Base-by-base conservation (phyloP, 2,888 invertebrate genomes). In the Oxycera nigricornis region DNA sequence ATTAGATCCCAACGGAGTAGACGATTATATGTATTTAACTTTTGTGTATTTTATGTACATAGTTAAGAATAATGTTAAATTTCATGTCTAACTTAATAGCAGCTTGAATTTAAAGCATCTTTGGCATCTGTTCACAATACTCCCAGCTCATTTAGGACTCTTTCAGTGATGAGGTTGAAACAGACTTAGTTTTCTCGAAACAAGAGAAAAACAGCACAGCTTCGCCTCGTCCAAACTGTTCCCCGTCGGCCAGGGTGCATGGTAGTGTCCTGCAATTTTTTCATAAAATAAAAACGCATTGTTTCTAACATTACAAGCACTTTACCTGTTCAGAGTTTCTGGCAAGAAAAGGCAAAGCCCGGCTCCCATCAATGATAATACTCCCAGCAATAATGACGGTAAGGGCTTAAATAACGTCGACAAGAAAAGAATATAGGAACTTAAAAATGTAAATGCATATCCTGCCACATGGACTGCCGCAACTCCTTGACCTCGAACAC, bases 361-460 rank as follows among this genome's bases (percentile, higher is more conserved):
- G 1, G 89, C 87, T 2, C 89, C 88, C 41, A 87, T 77, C 52
- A 89, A 81, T 7, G 86, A 86, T 55, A 88, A 80, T 0, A 84
- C 74, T 2, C 89, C 89, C 72, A 89, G 82, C 62, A 89, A 85
- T 9, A 90, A 81, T 72, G 88, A 87, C 0, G 89, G 89, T 67
- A 88, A 78, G 0, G 88, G 86, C 68, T 82, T 80, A 82, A 83
- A 86, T 22, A 82, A 75, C 30, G 78, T 78, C 24, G 86, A 85
- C 46, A 88, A 81, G 73, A 86, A 86, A 14, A 89, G 79, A 41
- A 89, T 87, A 77, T 88, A 88, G 0, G 88, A 86, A 77, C 89
- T 89, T 79, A 89, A 87, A 80, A 90, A 89, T 72, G 88, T 88
- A 17, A 89, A 88, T 1, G 87, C 87, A 78, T 87, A 87, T 2